Base-by-base conservation (phyloP, 2,797 vertebrate species). In the Pantherophis alleghaniensis region DNA sequence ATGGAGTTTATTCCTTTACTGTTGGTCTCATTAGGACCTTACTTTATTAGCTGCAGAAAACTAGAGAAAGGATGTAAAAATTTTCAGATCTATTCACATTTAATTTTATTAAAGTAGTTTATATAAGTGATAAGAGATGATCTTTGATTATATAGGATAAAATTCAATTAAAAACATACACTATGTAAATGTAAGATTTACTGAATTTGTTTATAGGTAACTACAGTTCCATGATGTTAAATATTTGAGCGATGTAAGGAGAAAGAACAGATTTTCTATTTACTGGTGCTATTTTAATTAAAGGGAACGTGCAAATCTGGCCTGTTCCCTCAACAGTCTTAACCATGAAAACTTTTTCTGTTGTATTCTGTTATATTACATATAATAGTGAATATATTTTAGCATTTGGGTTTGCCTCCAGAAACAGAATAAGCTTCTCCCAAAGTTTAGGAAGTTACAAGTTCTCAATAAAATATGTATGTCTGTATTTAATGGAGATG, bases 11-110 rank as follows among this genome's bases (percentile, higher is more conserved):
- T 55, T 63, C 26, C 32, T 37, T 87, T 12, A 69, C 12, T 87
- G 16, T 69, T 87, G n/a, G 59, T 57, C 26, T 87, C 32, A 56
- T 37, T 24, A 92, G 79, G 28, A 47, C 51, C 4, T 37, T 4
- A 51, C 63, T 88, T 32, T 74, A 89, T 89, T 74, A 89, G 32
- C 20, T 83, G 5, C 42, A 89, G 66, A 92, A 89, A 87, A 93
- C 42, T 53, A 60, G 86, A 61, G n/a, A 74, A 93, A 26, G 14
- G 9, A 47, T 69, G 32, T 42, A 57, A 53, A 22, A 53, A 28
- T 37, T 22, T 92, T 51, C 51, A 61, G 18, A 51, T 55, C n/a
- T 61, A 47, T 83, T 89, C 61, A 47, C 37, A 59, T 63, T 53
- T 37, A 16, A 22, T 86, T 42, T 57, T 56, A 91, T 28, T 55